Percentiles rank a stretch among this genome's conserved stretches.
These are phyloP conservation scores for Aphelocoma coerulescens DNA, from an alignment of 2,113 vertebrate genomes.

Conservation along the genomic window DNA sequence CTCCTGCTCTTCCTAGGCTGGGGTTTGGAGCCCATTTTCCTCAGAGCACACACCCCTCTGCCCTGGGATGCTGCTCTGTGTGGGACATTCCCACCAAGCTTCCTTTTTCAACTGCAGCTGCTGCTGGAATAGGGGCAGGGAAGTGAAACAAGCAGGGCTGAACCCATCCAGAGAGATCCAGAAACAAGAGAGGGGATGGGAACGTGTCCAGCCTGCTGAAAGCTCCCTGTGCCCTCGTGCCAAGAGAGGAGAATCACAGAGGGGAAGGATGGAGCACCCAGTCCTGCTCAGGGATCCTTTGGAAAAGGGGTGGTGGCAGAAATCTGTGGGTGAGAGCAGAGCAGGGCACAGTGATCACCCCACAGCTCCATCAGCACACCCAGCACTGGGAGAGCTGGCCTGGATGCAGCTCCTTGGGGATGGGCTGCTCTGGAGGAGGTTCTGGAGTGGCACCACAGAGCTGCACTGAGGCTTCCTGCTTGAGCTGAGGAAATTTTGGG, in stretches of 20 bases:
- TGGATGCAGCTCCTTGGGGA: background rate
- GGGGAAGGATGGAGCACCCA: background rate
- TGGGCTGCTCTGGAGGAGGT: background rate
- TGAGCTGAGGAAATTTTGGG: background rate
- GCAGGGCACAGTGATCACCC: fast-evolving
- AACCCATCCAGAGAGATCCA: background rate
- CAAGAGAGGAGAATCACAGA: background rate
- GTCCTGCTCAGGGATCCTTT: background rate
- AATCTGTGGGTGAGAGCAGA: background rate
- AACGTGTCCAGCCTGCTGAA: background rate
- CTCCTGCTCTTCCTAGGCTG: background rate
- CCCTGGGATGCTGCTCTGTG: background rate
- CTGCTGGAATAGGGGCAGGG: background rate
- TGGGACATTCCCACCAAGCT: background rate
- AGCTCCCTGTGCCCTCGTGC: background rate
- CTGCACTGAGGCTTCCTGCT: background rate
- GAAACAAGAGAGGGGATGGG: background rate
- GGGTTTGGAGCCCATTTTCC: background rate
- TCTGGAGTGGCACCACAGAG: background rate
- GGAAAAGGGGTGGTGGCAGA: background rate
- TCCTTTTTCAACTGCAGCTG: background rate
- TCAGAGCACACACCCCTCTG: background rate
- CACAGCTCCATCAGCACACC: background rate
- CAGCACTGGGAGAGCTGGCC: background rate
- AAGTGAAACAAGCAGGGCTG: background rate